phyloP scores from a whole-genome alignment of 2,888 invertebrate genomes.

The Lasius platythorax region DNA sequence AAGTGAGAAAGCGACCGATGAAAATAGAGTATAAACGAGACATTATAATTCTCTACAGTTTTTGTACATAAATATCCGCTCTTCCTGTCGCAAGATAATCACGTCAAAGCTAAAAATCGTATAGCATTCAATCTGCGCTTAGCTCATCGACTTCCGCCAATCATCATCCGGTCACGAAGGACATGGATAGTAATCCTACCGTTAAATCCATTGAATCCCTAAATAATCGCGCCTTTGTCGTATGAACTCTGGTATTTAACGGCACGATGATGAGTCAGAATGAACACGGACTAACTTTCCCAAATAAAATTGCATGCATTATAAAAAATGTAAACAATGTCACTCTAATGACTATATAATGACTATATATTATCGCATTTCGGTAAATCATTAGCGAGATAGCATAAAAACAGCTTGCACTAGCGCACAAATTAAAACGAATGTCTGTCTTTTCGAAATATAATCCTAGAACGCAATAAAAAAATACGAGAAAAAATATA shows the following conservation, averaged over 20 bases:
- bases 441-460: background rate
- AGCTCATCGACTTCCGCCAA: conserved; percentile 35
- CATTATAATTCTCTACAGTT: background rate
- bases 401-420: background rate
- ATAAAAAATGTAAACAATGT: background rate
- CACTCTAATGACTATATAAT: background rate
- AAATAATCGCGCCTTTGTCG: conserved; percentile 6
- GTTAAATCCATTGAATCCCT: conserved; percentile 26
- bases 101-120: background rate
- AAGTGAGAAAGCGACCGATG: background rate
- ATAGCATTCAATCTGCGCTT: conserved; percentile 9
- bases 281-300: background rate
- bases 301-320: conserved; percentile 1
- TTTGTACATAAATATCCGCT: background rate
- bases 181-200: conserved; percentile 27
- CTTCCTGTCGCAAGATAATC: background rate
- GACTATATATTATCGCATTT: background rate
- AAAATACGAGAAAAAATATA: background rate
- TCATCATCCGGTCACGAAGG: conserved; percentile 61
- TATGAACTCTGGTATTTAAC: background rate
- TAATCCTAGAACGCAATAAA: background rate
- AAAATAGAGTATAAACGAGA: background rate
- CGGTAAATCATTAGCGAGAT: background rate
- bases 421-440: background rate
- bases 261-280: background rate